phyloP scores from a whole-genome alignment of 2,113 vertebrate species.

The Chroicocephalus ridibundus region DNA sequence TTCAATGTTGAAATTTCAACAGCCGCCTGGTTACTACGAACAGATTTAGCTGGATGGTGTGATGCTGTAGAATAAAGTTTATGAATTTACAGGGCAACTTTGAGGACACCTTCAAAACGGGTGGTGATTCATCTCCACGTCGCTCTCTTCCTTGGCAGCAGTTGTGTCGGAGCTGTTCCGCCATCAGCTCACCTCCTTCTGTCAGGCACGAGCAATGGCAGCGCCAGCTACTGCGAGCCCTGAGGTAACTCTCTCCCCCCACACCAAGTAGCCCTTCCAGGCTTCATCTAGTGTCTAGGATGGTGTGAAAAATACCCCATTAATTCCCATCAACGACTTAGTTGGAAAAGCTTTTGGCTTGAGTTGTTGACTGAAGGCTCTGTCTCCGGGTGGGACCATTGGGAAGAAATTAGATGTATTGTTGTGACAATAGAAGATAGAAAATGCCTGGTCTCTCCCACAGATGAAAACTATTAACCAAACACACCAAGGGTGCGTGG shows the following conservation, averaged over 20 bases:
- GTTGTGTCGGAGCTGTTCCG: background rate
- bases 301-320: background rate
- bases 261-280: background rate
- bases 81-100: background rate
- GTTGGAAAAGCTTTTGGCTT: background rate
- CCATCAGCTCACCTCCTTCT: background rate
- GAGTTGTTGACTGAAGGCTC: background rate
- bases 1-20: background rate
- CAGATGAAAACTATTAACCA: background rate
- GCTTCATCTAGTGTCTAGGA: background rate
- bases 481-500: background rate
- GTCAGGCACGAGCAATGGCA: accelerated
- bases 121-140: background rate
- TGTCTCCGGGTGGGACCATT: background rate
- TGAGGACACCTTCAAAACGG: background rate
- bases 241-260: background rate
- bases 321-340: background rate
- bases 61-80: background rate
- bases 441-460: background rate
- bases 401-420: background rate
- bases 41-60: background rate
- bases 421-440: background rate
- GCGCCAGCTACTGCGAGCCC: background rate
- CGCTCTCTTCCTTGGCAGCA: background rate
- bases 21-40: background rate